Conservation (phyloP, 2,797 vertebrate genomes). For the Microctenopoma steveboyesi region DNA sequence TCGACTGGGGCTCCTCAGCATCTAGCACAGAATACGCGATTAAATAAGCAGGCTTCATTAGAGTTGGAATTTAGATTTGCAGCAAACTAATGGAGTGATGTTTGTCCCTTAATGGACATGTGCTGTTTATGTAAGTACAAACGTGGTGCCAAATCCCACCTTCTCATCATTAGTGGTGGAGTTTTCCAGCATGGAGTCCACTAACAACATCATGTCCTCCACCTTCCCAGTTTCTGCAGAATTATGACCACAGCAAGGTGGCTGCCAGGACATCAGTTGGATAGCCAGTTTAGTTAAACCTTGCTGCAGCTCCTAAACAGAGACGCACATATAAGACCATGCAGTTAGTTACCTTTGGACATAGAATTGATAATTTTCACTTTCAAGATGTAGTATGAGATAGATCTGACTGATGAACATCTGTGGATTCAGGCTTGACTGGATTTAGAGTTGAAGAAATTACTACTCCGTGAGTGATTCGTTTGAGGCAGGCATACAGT, state of each 20-base stretch:
- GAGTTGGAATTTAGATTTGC: not conserved
- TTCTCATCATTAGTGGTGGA: constrained; percentile 61
- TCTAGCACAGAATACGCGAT: constrained; percentile 66
- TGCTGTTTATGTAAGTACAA: not conserved
- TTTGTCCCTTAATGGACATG: not conserved
- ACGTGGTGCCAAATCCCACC: not conserved
- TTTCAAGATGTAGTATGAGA: too few relatives aligned
- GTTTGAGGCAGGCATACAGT: too few relatives aligned
- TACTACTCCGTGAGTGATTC: too few relatives aligned
- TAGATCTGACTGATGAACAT: too few relatives aligned
- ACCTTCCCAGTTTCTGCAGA: constrained; percentile 74
- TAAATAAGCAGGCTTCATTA: not conserved
- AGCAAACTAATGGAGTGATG: not conserved
- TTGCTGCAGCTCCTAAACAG: constrained; percentile 83
- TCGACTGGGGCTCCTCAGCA: constrained; percentile 75
- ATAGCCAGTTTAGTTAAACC: constrained; percentile 78
- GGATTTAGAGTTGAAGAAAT: too few relatives aligned
- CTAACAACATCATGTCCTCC: constrained; percentile 87
- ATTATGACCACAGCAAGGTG: constrained; percentile 38
- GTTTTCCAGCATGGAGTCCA: constrained; percentile 88
- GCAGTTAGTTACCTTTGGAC: not conserved
- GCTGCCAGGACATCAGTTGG: constrained; percentile 83
- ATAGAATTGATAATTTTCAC: too few relatives aligned
- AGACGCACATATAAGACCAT: not conserved
- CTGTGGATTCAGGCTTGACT: too few relatives aligned